Base-by-base conservation (phyloP, 2,888 invertebrate species). In the Xestia rhomboidea region DNA sequence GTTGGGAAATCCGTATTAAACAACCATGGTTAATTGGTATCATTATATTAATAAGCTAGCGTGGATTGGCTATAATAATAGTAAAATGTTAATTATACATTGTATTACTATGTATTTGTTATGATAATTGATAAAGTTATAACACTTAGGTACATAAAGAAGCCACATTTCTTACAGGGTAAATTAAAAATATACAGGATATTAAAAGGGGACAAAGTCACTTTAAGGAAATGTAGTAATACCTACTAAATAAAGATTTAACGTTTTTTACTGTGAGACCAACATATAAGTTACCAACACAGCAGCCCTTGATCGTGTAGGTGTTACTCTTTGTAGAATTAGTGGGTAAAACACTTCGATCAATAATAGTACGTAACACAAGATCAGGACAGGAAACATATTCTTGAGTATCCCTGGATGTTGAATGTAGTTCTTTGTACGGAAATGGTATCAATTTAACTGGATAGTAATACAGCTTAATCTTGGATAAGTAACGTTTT, bases 1-100 rank as follows among this genome's bases (percentile, higher is more conserved):
- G 81, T 76, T 34, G 70, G 80, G 21, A 76, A 76, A 49, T 57
- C 80, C 81, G 62, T 57, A 44, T 44, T 64, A n/a, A n/a, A 49
- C 27, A 18, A 49, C 13, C 24, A 27, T 49, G 49, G 27, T 51
- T 74, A 76, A 81, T 75, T 76, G 62, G 70, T 27, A 62, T 63
- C 46, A 76, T 70, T 76, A 75, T 27, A 74, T 21, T 64, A 44
- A 67, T 34, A 51, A 0, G 11, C 7, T 51, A 18, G 18, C 15
- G 5, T 1, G 7, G 27, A 71, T 71, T 60, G 34, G 10, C 24
- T 34, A 15, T 41, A 21, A 44, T 34, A 44, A 13, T 38, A n/a
- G 24, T 63, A 64, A 38, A 38, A 41, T n/a, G 11, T 38, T 64
- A 30, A n/a, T 13, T 34, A 63, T 63, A 41, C 7, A 63, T 64